These are phyloP conservation scores for Antrozous pallidus DNA, from an alignment of 2,797 vertebrate genomes.

Conservation along the genomic window DNA sequence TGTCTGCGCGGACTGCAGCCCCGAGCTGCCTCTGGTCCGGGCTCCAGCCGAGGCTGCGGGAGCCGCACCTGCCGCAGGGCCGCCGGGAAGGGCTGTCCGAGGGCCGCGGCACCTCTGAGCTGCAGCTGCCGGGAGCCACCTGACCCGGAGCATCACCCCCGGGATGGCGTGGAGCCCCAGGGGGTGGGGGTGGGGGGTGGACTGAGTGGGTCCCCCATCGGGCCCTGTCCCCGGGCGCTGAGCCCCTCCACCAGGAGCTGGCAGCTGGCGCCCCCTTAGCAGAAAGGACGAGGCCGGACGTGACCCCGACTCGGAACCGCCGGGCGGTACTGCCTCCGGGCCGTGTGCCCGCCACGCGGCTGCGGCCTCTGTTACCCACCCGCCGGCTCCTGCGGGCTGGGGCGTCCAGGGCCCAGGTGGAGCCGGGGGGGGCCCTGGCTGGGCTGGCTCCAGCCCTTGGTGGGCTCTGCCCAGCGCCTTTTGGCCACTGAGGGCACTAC, in stretches of 20 bases:
- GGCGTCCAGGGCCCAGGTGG: fast-evolving
- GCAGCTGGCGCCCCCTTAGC: no score
- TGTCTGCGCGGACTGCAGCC: neutral
- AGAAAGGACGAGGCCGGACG: neutral
- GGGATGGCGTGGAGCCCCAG: neutral
- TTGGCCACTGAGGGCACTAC: neutral
- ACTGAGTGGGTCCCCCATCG: no score
- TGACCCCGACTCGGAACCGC: no score
- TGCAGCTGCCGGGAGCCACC: neutral
- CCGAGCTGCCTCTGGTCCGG: neutral
- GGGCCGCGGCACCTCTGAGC: neutral
- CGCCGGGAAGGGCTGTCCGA: no score
- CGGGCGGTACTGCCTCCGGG: no score
- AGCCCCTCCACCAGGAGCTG: fast-evolving
- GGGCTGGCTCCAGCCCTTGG: neutral
- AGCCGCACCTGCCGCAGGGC: neutral
- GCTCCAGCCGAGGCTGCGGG: neutral
- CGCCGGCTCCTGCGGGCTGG: neutral
- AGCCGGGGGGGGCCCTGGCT: neutral
- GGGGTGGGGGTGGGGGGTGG: no score
- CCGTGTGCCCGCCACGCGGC: neutral
- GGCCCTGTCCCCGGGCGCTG: neutral
- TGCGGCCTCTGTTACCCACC: neutral
- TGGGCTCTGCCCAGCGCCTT: neutral
- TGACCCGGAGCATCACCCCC: neutral